Evolutionary conservation across 2,797 vertebrate species (phyloP).

Genomic region (Xerus rutilus): DNA sequence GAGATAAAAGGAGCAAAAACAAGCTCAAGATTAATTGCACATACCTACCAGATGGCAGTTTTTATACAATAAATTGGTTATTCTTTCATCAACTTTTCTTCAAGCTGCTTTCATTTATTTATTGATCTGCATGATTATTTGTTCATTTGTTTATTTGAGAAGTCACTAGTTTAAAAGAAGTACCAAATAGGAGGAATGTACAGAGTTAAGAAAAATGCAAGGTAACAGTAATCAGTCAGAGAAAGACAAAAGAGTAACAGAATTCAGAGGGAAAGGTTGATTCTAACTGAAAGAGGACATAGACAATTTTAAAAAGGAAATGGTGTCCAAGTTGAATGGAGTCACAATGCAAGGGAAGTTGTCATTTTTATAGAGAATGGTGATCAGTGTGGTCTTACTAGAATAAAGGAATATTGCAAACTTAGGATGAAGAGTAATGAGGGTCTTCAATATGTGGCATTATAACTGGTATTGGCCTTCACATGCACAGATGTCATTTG

Average conservation of each 20-base stretch:
- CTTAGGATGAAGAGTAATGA: not conserved
- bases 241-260: not conserved
- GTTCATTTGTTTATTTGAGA: not conserved
- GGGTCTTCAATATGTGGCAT: not conserved
- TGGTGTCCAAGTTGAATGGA: not conserved
- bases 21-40: not conserved
- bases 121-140: slow-evolving; percentile 7
- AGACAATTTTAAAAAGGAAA: slow-evolving; percentile 2
- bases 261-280: not conserved
- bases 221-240: not conserved
- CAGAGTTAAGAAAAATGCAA: not conserved
- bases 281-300: not conserved
- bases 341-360: not conserved
- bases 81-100: slow-evolving; percentile 40
- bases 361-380: not conserved
- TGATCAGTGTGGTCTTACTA: not conserved
- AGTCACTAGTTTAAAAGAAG: not conserved
- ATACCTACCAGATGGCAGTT: not conserved
- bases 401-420: not conserved
- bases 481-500: not conserved
- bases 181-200: not conserved
- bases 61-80: not conserved
- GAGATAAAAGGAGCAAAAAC: not conserved
- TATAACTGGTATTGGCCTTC: not conserved
- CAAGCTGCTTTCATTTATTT: not conserved